Evolutionary conservation across 2,797 vertebrate genomes (phyloP).

Genomic region (Sebastiscus albofasciatus): DNA sequence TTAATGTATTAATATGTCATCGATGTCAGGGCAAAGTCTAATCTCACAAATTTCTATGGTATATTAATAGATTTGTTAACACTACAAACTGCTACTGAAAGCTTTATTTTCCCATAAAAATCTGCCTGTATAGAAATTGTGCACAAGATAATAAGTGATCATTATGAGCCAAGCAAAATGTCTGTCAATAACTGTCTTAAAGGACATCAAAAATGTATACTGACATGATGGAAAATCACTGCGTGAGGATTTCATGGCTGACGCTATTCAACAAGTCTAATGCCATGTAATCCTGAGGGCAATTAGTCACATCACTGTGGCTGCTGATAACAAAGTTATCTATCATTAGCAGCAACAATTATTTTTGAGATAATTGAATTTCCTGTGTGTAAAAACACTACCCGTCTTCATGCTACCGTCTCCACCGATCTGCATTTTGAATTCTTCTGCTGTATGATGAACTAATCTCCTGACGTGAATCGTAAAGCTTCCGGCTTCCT

Average conservation of each 20-base stretch:
- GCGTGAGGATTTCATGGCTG: not conserved
- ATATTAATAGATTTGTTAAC: not conserved
- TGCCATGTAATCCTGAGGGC: not conserved
- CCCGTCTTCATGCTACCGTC: not conserved
- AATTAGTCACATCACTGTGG: slow-evolving; percentile 24
- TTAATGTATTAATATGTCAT: not conserved
- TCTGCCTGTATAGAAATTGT: not conserved
- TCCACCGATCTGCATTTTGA: slow-evolving; percentile 12
- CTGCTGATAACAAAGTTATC: slow-evolving; percentile 20
- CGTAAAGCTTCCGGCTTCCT: not conserved
- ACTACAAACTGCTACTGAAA: not conserved
- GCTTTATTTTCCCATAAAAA: not conserved
- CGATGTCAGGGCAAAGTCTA: not conserved
- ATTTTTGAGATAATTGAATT: slow-evolving; percentile 28
- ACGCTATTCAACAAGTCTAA: slow-evolving; percentile 14
- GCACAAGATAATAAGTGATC: not conserved
- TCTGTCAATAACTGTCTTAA: not conserved
- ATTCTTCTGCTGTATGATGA: not conserved
- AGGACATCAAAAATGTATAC: not conserved
- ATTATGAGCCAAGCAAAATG: not conserved
- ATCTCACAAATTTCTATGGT: not conserved
- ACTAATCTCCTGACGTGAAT: slow-evolving; percentile 10
- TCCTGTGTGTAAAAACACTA: not conserved
- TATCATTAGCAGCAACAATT: slow-evolving; percentile 23
- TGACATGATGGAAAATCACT: not conserved